Conservation (phyloP, 2,888 invertebrate species). For the Tubulanus polymorphus region DNA sequence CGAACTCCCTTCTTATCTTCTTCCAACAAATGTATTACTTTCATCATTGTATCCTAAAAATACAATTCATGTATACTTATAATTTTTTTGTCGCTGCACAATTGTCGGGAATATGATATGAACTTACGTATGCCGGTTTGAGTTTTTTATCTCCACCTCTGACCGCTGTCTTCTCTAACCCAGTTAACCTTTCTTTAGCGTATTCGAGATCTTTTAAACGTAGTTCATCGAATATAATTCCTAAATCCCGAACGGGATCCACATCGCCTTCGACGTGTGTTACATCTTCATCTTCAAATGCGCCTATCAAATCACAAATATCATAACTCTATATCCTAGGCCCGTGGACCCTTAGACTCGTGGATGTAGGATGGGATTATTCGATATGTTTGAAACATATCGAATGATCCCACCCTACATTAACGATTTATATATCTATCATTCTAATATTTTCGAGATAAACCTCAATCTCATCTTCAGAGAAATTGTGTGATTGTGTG, state of each 20-base stretch:
- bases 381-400: too few species aligned
- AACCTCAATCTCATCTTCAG: too few species aligned
- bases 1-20: constrained; percentile 91
- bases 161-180: constrained; percentile 68
- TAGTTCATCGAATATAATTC: constrained; percentile 93
- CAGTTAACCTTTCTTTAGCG: constrained; percentile 75
- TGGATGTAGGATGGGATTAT: too few species aligned
- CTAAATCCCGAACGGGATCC: constrained; percentile 92
- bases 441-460: too few species aligned
- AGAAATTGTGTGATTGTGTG: too few species aligned
- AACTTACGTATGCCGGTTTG: constrained; percentile 89
- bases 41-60: constrained; percentile 77
- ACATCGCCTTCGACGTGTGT: constrained; percentile 99
- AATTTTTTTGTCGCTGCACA: background rate
- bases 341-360: too few species aligned
- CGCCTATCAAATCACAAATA: constrained; percentile 71
- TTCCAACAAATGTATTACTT: constrained; percentile 71
- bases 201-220: constrained; percentile 91
- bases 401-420: too few species aligned
- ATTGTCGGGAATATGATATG: background rate
- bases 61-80: constrained; percentile 14
- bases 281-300: constrained; percentile 96
- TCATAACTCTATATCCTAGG: too few species aligned
- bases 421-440: too few species aligned
- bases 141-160: constrained; percentile 89